Base-by-base conservation (phyloP, 2,113 vertebrate species). In the Anarrhichthys ocellatus region DNA sequence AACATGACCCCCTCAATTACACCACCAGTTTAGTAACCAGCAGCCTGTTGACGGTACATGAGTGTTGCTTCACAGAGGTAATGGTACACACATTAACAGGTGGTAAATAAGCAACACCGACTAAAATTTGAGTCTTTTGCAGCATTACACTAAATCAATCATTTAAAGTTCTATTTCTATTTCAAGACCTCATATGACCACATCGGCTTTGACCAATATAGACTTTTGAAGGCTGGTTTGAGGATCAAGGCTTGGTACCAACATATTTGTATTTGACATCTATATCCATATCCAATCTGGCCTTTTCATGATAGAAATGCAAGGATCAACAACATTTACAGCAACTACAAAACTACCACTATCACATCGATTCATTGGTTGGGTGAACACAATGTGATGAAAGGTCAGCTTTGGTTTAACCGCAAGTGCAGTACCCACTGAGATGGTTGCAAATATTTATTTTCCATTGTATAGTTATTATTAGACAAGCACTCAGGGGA, bases 11-110 rank as follows among this genome's bases (percentile, higher is more conserved):
- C 14, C 11, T 58, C 22, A 56, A 65, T 79, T 91, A 75, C 74
- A 86, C 81, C 73, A 80, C 72, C 56, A 73, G 61, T 69, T 87
- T 75, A 77, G 73, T 78, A 79, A 80, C 59, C 77, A 38, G 17
- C 50, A 66, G 62, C n/a, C 44, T 59, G 38, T 48, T 70, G 27
- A 62, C 3, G 20, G 65, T 42, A 61, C 40, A 59, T 24, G 24
- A 78, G 61, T 58, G 38, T 44, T 52, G 52, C 64, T 63, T 44
- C 36, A 68, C 32, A 64, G 38, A 70, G 46, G 15, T 58, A 44
- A 73, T 24, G 54, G 48, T 32, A 64, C 22, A 42, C 36, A 48
- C 18, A 38, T 15, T 52, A 52, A 59, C 27, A 36, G 5, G 8
- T 5, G 27, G 48, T 66, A 67, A 70, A 83, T n/a, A 56, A 24